A percentile compares a stretch with the other conserved stretches of the same genome.
Conservation (phyloP, 1,140 invertebrate genomes). For the Drosophila grimshawi region DNA sequence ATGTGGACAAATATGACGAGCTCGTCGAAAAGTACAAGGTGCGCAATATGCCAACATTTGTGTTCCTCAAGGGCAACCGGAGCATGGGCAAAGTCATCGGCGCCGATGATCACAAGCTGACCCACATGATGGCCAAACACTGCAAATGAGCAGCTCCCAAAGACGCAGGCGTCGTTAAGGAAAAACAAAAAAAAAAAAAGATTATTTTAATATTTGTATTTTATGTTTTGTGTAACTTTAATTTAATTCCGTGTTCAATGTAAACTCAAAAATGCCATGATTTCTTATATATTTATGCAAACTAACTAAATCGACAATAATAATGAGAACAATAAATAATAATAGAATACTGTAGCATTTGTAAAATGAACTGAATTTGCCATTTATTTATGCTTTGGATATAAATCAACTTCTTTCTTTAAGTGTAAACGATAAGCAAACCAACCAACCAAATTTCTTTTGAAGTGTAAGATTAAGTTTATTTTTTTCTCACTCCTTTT, state of each 20-base stretch:
- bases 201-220: neutral
- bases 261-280: neutral
- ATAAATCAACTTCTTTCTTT: too few relatives aligned
- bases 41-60: conserved; percentile 59
- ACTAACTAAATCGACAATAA: too few relatives aligned
- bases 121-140: conserved; percentile 46
- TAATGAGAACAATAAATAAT: too few relatives aligned
- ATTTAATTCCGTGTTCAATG: neutral
- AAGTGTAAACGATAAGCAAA: too few relatives aligned
- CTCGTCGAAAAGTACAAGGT: conserved; percentile 53
- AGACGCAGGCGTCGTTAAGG: conserved; percentile 7
- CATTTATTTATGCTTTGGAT: too few relatives aligned
- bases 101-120: conserved; percentile 59
- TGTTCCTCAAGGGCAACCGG: conserved; percentile 45
- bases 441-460: too few relatives aligned
- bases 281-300: too few relatives aligned
- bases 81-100: conserved; percentile 42
- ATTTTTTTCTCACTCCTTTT: neutral
- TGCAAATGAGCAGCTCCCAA: conserved; percentile 26
- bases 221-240: conserved; percentile 14
- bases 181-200: neutral
- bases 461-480: too few relatives aligned
- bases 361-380: too few relatives aligned
- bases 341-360: too few relatives aligned
- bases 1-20: conserved; percentile 61